phyloP scores from a whole-genome alignment of 2,797 vertebrate genomes.

The Lycodopsis pacificus region DNA sequence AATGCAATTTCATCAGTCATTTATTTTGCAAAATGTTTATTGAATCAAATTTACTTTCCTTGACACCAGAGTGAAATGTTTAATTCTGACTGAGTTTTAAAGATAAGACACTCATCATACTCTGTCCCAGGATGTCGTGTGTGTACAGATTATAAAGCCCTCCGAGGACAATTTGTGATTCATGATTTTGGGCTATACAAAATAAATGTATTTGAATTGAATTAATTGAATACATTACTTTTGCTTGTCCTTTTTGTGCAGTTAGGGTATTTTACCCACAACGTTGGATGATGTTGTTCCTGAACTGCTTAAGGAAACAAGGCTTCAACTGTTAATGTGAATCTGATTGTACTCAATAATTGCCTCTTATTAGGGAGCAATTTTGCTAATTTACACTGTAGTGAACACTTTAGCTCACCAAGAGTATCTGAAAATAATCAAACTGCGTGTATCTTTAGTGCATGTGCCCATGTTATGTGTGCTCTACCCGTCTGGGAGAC shows the following conservation, averaged over 20 bases:
- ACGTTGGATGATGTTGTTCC: conserved; percentile 4
- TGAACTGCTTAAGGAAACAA: conserved; percentile 24
- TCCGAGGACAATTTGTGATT: too few species aligned
- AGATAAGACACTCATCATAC: too few species aligned
- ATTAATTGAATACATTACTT: not conserved
- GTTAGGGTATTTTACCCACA: not conserved
- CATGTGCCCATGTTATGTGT: conserved; percentile 30
- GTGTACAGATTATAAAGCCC: too few species aligned
- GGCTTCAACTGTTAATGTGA: conserved; percentile 12
- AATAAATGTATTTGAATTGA: too few species aligned
- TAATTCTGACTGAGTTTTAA: not conserved
- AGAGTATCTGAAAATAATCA: conserved; percentile 48
- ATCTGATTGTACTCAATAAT: conserved; percentile 39
- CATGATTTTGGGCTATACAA: too few species aligned
- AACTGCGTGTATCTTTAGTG: conserved; percentile 6
- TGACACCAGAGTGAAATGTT: not conserved
- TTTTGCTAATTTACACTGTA: conserved; percentile 45
- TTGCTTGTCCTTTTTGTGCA: not conserved
- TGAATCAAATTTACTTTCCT: not conserved
- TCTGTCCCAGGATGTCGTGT: too few species aligned
- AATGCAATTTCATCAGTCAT: not conserved
- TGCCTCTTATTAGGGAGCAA: conserved; percentile 42
- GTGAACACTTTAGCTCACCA: conserved; percentile 8
- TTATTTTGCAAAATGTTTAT: not conserved
- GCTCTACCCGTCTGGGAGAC: conserved; percentile 28